Evolutionary conservation across 2,797 vertebrate species (phyloP).

Genomic region (Numenius phaeopus): DNA sequence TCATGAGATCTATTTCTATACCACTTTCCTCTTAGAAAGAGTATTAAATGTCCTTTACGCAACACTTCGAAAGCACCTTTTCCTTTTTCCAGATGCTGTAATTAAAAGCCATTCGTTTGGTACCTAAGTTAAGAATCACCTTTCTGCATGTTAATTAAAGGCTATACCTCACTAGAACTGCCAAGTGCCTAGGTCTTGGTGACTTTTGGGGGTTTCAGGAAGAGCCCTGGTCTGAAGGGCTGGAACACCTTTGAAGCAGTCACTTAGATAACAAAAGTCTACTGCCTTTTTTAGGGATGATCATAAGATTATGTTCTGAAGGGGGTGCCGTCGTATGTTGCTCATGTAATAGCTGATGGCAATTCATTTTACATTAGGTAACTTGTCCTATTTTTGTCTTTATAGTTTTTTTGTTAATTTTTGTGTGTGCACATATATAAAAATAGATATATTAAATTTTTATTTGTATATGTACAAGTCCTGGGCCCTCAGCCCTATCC

Average conservation of each 20-base stretch:
- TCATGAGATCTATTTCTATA: neutral
- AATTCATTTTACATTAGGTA: neutral
- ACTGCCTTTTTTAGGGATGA: neutral
- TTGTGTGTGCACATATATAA: rapidly evolving
- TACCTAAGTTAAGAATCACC: neutral
- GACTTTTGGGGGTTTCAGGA: neutral
- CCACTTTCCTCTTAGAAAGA: neutral
- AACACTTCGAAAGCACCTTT: neutral
- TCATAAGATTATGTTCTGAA: neutral
- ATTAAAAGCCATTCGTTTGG: neutral
- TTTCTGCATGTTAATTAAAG: constrained; percentile 18
- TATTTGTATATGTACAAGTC: neutral
- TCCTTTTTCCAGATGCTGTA: neutral
- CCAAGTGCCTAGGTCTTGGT: neutral
- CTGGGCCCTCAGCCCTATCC: neutral
- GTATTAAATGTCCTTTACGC: constrained; percentile 11
- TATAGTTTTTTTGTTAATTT: neutral
- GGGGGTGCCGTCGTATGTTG: neutral
- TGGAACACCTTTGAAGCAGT: neutral
- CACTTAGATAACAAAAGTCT: neutral
- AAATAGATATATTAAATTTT: neutral
- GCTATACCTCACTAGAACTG: neutral
- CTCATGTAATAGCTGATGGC: neutral
- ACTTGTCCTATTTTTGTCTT: neutral
- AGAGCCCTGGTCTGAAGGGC: neutral